phyloP scores from a whole-genome alignment of 2,797 vertebrate species.

The Hemibagrus guttatus region DNA sequence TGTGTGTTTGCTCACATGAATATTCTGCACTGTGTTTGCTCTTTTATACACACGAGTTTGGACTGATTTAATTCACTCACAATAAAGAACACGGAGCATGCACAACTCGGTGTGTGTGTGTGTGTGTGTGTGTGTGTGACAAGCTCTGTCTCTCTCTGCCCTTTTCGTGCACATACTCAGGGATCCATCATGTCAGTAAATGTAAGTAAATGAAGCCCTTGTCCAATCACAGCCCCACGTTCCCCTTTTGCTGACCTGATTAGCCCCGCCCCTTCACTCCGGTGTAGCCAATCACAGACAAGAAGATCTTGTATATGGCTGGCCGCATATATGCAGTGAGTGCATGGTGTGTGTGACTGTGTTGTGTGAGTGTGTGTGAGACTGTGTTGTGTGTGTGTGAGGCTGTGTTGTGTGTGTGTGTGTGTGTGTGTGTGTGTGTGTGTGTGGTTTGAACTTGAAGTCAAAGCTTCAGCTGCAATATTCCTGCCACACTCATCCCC shows the following conservation, averaged over 20 bases:
- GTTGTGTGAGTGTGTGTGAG: slow-evolving; percentile 8
- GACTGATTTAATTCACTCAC: not conserved
- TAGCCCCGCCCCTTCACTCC: slow-evolving; percentile 31
- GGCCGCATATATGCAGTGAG: not conserved
- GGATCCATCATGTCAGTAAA: slow-evolving; percentile 89
- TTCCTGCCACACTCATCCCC: slow-evolving; percentile 43
- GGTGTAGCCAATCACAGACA: slow-evolving; percentile 28
- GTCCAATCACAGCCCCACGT: slow-evolving; percentile 33
- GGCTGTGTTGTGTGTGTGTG: slow-evolving; percentile 17
- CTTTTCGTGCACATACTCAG: slow-evolving; percentile 88
- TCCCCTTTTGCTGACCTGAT: slow-evolving; percentile 15
- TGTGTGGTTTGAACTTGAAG: slow-evolving; percentile 25
- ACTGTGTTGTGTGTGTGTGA: slow-evolving; percentile 29
- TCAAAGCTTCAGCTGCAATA: slow-evolving; percentile 46
- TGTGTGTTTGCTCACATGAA: not conserved
- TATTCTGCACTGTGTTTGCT: not conserved
- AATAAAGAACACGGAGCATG: not conserved
- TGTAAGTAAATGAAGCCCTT: slow-evolving; percentile 86
- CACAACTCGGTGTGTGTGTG: not conserved
- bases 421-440: slow-evolving; percentile 19
- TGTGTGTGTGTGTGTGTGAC: slow-evolving; percentile 59
- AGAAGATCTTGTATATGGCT: slow-evolving; percentile 19
- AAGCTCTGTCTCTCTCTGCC: slow-evolving; percentile 81
- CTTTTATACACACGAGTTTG: not conserved
- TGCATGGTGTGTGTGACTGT: slow-evolving; percentile 1